Evolutionary conservation across 2,113 vertebrate species (phyloP), one percentile per base, ranked within the genome.

Genomic region (Solea solea): DNA sequence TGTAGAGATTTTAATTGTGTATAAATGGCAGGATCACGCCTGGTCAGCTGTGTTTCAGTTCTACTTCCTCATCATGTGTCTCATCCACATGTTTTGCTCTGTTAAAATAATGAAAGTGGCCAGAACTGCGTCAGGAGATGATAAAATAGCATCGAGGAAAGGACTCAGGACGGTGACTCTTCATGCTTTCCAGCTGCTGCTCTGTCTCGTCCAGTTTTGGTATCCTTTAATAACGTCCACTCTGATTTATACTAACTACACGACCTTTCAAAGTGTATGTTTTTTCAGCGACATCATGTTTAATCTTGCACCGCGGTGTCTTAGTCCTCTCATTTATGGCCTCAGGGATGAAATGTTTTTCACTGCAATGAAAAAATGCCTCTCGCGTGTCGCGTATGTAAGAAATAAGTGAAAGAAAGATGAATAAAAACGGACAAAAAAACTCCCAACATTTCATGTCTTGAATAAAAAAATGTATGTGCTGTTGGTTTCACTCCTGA

Each of bases 111-210:
- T 62, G 45, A 48, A 46, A 48, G 60, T 62, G 21, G 60, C 60
- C 25, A 62, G 6, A 28, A 12, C 21, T 15, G 60, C 60, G 28
- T 62, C 60, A 28, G 60, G 44, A 39, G 62, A 84, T 3, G 53
- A 72, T 48, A 80, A 76, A 46, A 80, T 73, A 9, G 85, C 72
- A 7, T 55, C 62, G 8, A 40, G 39, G 25, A 90, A 74, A 54
- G 79, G 84, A 1, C 74, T 78, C 2, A 85, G 67, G 40, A 90
- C 90, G 0, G 84, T 87, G 21, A 8, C 69, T 16, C 78, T 89
- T 10, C 86, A 89, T 73, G 77, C 59, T 39, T 70, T 87, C 42
- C 88, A 91, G 64, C 58, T 91, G 15, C 0, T 88, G 3, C 77
- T 90, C 1, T 86, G 70, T 60, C 78, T 89, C 12, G 46, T 80